Base-by-base conservation (phyloP, 2,888 invertebrate species). In the Sinotaia quadrata region DNA sequence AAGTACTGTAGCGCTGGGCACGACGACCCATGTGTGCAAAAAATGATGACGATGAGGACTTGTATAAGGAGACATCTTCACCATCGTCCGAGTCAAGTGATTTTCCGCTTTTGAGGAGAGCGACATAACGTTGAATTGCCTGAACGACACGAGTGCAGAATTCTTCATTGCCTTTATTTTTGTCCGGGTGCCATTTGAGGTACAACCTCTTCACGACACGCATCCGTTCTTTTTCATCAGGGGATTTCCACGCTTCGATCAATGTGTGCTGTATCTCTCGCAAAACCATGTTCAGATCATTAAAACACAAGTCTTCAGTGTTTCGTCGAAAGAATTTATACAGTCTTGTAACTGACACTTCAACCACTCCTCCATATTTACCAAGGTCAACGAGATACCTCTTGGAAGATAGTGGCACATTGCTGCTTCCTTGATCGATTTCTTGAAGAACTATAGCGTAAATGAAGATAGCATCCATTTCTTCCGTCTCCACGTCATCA, bases 41-140 rank as follows among this genome's bases (percentile, higher is more conserved):
- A n/a, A n/a, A n/a, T n/a, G n/a, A n/a, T n/a, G n/a, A n/a, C n/a
- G n/a, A n/a, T n/a, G n/a, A n/a, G n/a, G n/a, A n/a, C n/a, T n/a
- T n/a, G n/a, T n/a, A n/a, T n/a, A n/a, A n/a, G n/a, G n/a, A n/a
- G n/a, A n/a, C n/a, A n/a, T 51, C 52, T 33, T 69, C 63, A n/a
- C 70, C 71, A 37, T 65, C 60, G 18, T 70, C 74, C 36, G 69
- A 59, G 8, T 57, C 56, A 10, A 73, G 37, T 8, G 51, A 33
- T 21, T 62, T 24, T 0, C 77, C 75, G 10, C 57, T 59, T 29
- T 78, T 69, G 18, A 81, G 63, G 37, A 58, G 47, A 27, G 51
- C 29, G 0, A 75, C 31, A 58, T 74, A 72, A 24, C 73, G 66
- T n/a, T 68, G 67, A 31, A 81, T 8, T 21, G 47, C 47, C 47